Evolutionary conservation across 2,888 invertebrate species (phyloP), one percentile per base, ranked within the genome.

Genomic region (Nymphalis c-album): DNA sequence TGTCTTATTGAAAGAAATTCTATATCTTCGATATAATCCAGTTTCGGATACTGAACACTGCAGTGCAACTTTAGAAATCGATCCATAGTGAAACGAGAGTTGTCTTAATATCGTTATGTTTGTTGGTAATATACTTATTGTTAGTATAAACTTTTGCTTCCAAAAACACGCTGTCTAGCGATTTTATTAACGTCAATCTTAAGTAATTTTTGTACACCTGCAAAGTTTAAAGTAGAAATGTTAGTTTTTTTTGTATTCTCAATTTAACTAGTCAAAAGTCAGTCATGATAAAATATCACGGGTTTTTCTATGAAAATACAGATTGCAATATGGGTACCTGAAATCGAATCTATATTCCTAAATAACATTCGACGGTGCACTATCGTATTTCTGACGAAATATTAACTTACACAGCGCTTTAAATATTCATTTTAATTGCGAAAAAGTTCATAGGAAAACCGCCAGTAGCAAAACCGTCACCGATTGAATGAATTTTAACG

Each of bases 51-150:
- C 51, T 51, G 45, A 59, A 60, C 50, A 51, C 53, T 48, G 46
- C 46, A 81, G 26, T 26, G 31, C 26, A 88, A 88, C 84, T 88
- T 88, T 78, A 78, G 81, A 84, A 86, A 88, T 87, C 85, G 87
- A 87, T 87, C 85, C 82, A 76, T 75, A 83, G 85, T 83, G 64
- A 63, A 69, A 64, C 68, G 69, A 58, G 46, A 47, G 48, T 64
- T 35, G 20, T 40, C 48, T 63, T 59, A 64, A 64, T 53, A 53
- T 53, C 20, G 17, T 31, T 46, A 51, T 53, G 18, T 31, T 31
- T 17, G 16, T 53, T 17, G 53, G 17, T 53, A 31, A 31, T 26
- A 53, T 7, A 53, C 26, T 13, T 26, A 2, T 7, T 26, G 2
- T 31, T 53, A 26, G 7, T 26, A n/a, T n/a, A n/a, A n/a, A n/a